These are phyloP conservation scores for Diabrotica virgifera DNA, from an alignment of 1,140 invertebrate species.

Conservation along the genomic window DNA sequence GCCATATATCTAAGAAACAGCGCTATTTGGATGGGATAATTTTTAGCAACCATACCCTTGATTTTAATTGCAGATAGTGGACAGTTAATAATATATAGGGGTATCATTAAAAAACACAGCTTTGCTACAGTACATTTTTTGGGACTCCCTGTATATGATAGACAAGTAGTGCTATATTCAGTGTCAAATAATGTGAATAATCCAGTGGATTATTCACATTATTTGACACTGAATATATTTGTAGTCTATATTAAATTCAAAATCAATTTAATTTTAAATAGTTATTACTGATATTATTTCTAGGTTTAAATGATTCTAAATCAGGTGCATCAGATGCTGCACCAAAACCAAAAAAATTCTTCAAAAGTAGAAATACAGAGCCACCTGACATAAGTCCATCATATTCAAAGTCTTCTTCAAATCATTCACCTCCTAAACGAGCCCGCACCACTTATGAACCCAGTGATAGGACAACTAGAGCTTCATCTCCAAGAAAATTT, in stretches of 20 bases:
- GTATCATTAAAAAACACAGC: no score
- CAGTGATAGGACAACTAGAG: slow-evolving; percentile 29
- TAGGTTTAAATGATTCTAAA: slow-evolving; percentile 26
- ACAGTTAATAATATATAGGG: no score
- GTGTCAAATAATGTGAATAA: no score
- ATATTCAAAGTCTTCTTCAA: slow-evolving; percentile 29
- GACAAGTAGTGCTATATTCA: no score
- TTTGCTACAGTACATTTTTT: no score
- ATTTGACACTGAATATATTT: not conserved
- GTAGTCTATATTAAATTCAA: not conserved
- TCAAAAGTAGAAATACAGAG: slow-evolving; percentile 77
- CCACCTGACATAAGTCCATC: slow-evolving; percentile 47
- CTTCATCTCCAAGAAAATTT: slow-evolving; percentile 39
- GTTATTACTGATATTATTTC: no score
- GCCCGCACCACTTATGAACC: slow-evolving; percentile 33
- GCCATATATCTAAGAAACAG: no score
- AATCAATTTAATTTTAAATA: not conserved
- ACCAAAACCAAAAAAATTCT: slow-evolving; percentile 83
- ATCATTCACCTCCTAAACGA: slow-evolving; percentile 16
- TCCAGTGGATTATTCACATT: no score
- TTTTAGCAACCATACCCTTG: no score
- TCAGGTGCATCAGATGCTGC: slow-evolving; percentile 27
- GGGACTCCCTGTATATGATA: no score
- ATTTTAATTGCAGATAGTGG: no score
- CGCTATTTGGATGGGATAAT: no score